These are phyloP conservation scores for Torymus texanus DNA, from an alignment of 2,888 invertebrate species.

Conservation along the genomic window DNA sequence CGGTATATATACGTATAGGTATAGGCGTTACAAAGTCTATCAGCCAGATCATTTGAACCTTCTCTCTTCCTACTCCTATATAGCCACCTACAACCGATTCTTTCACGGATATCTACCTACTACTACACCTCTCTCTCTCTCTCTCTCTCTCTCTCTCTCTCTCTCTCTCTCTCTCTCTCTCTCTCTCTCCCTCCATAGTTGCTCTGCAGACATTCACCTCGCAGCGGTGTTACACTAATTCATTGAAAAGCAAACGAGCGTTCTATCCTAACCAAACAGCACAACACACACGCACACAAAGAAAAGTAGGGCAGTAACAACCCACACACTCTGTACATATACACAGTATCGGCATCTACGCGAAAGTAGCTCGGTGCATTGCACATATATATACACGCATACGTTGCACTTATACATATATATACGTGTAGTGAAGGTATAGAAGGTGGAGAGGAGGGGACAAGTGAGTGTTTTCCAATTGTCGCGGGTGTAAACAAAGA, in stretches of 20 bases:
- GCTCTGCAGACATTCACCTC: too few relatives aligned
- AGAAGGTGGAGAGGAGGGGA: not conserved
- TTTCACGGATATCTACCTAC: too few relatives aligned
- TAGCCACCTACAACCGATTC: too few relatives aligned
- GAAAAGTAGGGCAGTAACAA: not conserved
- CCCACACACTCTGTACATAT: not conserved
- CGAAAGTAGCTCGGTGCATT: not conserved
- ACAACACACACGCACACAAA: not conserved
- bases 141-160: too few relatives aligned
- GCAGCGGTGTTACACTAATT: not conserved
- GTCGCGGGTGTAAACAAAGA: constrained; percentile 36
- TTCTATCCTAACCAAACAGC: not conserved
- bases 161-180: too few relatives aligned
- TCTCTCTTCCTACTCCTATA: too few relatives aligned
- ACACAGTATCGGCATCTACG: too few relatives aligned
- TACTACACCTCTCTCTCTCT: too few relatives aligned
- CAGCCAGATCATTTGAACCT: too few relatives aligned
- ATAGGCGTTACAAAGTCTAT: too few relatives aligned
- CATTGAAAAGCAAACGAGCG: constrained; percentile 16
- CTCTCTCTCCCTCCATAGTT: too few relatives aligned
- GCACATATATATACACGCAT: not conserved
- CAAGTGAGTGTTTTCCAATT: constrained; percentile 2
- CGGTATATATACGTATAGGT: not conserved
- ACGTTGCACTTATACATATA: not conserved
- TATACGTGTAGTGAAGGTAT: not conserved